A percentile compares a stretch with the other conserved stretches of the same genome.
Evolutionary conservation across 92 coral and sea anemone genomes (phyloP).

Genomic region (Virgularia gustaviana): DNA sequence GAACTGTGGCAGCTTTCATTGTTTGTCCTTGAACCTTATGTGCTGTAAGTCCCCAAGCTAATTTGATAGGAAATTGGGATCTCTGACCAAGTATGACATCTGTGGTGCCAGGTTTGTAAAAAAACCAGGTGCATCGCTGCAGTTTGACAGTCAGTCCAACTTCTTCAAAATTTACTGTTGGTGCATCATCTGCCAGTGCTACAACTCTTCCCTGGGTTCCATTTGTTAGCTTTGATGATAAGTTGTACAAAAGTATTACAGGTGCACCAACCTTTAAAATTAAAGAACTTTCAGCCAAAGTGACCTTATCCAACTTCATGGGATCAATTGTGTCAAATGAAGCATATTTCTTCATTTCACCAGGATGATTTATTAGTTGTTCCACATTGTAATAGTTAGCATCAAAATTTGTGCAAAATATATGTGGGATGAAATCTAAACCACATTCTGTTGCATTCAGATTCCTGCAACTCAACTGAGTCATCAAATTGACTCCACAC

Average conservation of each 20-base stretch:
- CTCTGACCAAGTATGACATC: neutral
- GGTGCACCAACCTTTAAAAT: constrained; percentile 48
- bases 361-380: constrained; percentile 27
- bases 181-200: neutral
- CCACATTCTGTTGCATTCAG: neutral
- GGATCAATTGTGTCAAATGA: constrained; percentile 36
- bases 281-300: constrained; percentile 33
- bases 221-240: constrained; percentile 35
- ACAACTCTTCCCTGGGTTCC: constrained; percentile 11
- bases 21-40: constrained; percentile 31
- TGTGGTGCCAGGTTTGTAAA: neutral
- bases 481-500: neutral
- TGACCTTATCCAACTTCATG: constrained; percentile 17
- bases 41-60: constrained; percentile 28
- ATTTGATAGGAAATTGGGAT: constrained; percentile 5
- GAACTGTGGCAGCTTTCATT: constrained; percentile 6
- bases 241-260: constrained; percentile 47
- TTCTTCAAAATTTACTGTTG: neutral
- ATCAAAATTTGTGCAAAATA: constrained; percentile 54
- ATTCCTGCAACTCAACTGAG: neutral
- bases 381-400: constrained; percentile 44
- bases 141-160: neutral
- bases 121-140: constrained; percentile 10
- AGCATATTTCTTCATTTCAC: constrained; percentile 18
- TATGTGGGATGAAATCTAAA: constrained; percentile 36